Percentiles rank a stretch among this genome's conserved stretches.
These are phyloP conservation scores for Mythimna loreyi DNA, from an alignment of 2,888 invertebrate species.

Conservation along the genomic window DNA sequence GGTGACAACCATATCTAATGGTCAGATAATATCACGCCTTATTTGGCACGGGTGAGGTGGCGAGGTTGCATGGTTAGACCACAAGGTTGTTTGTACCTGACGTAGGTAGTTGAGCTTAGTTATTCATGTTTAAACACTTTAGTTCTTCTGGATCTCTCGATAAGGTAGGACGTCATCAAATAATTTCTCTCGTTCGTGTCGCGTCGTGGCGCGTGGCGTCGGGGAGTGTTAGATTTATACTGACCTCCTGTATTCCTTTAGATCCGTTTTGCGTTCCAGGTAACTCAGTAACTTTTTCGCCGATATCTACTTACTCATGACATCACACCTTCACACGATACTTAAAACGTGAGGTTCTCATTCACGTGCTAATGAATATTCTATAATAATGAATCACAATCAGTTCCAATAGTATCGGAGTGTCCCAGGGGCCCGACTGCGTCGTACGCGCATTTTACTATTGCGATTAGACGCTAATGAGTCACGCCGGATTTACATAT, in stretches of 20 bases:
- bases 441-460: conserved; percentile 69
- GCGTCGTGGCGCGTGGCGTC: too few relatives aligned
- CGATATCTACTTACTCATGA: neutral
- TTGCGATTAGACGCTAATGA: conserved; percentile 76
- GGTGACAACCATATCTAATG: conserved; percentile 74
- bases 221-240: too few relatives aligned
- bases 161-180: too few relatives aligned
- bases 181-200: too few relatives aligned
- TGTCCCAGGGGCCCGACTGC: conserved; percentile 61
- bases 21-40: conserved; percentile 71
- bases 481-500: conserved; percentile 80
- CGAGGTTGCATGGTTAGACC: conserved; percentile 38
- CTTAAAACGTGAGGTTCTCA: conserved; percentile 37
- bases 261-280: too few relatives aligned
- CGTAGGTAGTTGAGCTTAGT: conserved; percentile 32
- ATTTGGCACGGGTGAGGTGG: conserved; percentile 66
- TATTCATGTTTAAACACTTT: conserved; percentile 34
- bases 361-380: conserved; percentile 59
- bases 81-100: conserved; percentile 63
- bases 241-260: neutral
- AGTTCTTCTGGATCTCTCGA: neutral
- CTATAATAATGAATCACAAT: conserved; percentile 62
- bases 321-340: conserved; percentile 42
- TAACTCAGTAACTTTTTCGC: too few relatives aligned
- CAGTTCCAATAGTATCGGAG: conserved; percentile 58